These are phyloP conservation scores for Doryteuthis pealeii DNA, from an alignment of 1,140 invertebrate genomes.

Conservation along the genomic window DNA sequence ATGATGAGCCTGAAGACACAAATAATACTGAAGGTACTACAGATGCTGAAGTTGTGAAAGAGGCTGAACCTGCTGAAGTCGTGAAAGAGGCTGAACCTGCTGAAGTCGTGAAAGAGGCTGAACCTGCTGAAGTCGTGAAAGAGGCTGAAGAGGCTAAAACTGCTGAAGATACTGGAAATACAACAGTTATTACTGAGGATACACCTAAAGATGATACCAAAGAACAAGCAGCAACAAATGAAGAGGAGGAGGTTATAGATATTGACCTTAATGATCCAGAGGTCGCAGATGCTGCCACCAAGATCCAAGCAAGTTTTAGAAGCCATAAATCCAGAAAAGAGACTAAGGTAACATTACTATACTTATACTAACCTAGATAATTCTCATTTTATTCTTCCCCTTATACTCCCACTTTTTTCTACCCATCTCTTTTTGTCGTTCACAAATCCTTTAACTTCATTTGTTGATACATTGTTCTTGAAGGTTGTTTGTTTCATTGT, in stretches of 20 bases:
- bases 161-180: constrained; percentile 26
- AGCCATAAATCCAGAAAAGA: constrained; percentile 41
- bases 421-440: too few relatives aligned
- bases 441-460: too few relatives aligned
- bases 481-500: too few relatives aligned
- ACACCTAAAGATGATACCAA: constrained; percentile 4
- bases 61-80: constrained; percentile 26
- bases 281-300: constrained; percentile 82
- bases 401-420: too few relatives aligned
- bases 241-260: constrained; percentile 40
- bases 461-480: too few relatives aligned
- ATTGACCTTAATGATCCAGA: constrained; percentile 67
- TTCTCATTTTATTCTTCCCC: too few relatives aligned
- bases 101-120: constrained; percentile 23
- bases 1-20: not conserved
- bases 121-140: too few relatives aligned
- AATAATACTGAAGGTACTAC: constrained; percentile 11
- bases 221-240: constrained; percentile 17
- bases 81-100: constrained; percentile 25
- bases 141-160: constrained; percentile 37
- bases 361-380: too few relatives aligned
- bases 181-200: constrained; percentile 12
- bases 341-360: constrained; percentile 8
- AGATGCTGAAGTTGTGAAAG: constrained; percentile 8
- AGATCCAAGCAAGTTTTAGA: constrained; percentile 69